Evolutionary conservation across 2,888 invertebrate genomes (phyloP), one percentile per base, ranked within the genome.

Genomic region (Hypena proboscidalis): DNA sequence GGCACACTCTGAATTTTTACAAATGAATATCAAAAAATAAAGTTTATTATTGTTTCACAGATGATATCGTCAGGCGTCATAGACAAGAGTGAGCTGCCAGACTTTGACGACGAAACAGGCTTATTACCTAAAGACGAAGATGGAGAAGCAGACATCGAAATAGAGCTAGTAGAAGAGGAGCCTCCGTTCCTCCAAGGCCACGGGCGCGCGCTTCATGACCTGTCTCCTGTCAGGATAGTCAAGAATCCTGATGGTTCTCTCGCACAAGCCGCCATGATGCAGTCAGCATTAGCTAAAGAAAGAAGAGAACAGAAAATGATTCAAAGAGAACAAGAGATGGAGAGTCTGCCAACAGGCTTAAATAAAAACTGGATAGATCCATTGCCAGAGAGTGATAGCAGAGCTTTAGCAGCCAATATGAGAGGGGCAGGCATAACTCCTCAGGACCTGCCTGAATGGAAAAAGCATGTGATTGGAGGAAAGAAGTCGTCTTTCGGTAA

Each of bases 181-280:
- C 97, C 99, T 0, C 97, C 99, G 0, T 99, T 99, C 86, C 91
- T 99, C 1, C 95, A 96, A 45, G 97, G 98, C n/a, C 95, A 98
- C 77, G 98, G 98, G 0, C 92, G 98, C 53, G 96, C 97, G 0
- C 83, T 97, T 0, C 96, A 98, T 58, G 98, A 99, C 77, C 91
- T 99, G 2, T 98, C 97, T 42, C 99, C 99, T 0, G 98, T 98
- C 1, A 89, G 96, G 57, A 99, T 99, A 57, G 98, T 99, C 0
- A 99, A 99, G 90, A 99, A 99, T 92, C 99, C 99, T 0, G 99
- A 99, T 81, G 99, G 99, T 0, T 99, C 99, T 0, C 85, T 99
- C 11, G 99, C 99, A 0, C 99, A 99, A 83, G 98, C 99, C 0
- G 99, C 99, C 0, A 98, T 99, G 97, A 99, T 98, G 98, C 99